phyloP scores from a whole-genome alignment of 1,140 invertebrate species.

The Drosophila baimaii region DNA sequence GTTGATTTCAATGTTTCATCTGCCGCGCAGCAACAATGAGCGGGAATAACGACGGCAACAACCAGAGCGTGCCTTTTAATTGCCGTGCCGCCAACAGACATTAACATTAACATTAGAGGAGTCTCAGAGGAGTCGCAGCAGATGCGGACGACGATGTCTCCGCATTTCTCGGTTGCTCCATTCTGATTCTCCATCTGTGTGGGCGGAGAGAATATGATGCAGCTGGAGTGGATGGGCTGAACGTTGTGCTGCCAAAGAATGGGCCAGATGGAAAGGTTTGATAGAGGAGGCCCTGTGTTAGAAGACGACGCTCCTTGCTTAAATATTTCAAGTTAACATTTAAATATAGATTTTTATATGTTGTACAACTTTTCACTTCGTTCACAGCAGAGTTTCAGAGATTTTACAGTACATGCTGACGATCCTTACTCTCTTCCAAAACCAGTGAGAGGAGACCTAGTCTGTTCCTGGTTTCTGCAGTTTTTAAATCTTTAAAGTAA shows the following conservation, averaged over 20 bases:
- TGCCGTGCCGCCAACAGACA: constrained; percentile 76
- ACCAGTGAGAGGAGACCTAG: no score
- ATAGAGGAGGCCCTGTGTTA: neutral
- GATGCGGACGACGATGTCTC: constrained; percentile 51
- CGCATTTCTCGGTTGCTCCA: constrained; percentile 23
- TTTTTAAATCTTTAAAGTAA: neutral
- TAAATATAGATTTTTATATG: no score
- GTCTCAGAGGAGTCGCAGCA: constrained; percentile 26
- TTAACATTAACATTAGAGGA: constrained; percentile 72
- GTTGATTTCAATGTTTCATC: constrained; percentile 80
- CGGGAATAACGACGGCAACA: constrained; percentile 35
- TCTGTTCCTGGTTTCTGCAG: no score
- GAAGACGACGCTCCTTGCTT: neutral
- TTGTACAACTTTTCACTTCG: no score
- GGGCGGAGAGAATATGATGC: constrained; percentile 73
- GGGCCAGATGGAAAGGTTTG: neutral
- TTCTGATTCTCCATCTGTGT: constrained; percentile 48
- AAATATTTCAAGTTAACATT: neutral
- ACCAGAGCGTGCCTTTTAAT: constrained; percentile 78
- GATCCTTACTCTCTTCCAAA: no score
- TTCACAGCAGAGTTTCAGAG: no score
- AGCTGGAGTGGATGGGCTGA: constrained; percentile 21
- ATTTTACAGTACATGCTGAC: no score
- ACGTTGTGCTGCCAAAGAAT: neutral
- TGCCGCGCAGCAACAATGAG: constrained; percentile 69